phyloP scores from a whole-genome alignment of 1,140 invertebrate genomes.

The Copidosoma floridanum region DNA sequence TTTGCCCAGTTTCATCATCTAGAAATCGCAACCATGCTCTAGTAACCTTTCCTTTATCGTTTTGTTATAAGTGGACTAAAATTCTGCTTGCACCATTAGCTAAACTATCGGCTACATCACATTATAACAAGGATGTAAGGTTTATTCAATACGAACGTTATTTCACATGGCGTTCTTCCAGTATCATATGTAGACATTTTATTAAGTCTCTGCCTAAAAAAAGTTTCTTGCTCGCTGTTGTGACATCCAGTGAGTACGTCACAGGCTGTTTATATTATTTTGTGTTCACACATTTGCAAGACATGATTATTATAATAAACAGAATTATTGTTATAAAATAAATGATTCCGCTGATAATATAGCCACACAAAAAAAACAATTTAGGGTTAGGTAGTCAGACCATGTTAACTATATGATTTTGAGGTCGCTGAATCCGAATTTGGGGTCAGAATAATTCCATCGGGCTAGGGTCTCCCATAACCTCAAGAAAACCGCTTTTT shows the following conservation, averaged over 20 bases:
- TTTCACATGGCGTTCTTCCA: conserved; percentile 42
- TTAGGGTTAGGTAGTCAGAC: no score
- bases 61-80: conserved; percentile 37
- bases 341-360: conserved; percentile 28
- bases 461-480: no score
- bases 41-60: conserved; percentile 28
- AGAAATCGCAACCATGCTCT: conserved; percentile 30
- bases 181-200: conserved; percentile 41
- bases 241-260: no score
- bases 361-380: no score
- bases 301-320: conserved; percentile 31
- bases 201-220: conserved; percentile 34
- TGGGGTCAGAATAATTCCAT: no score
- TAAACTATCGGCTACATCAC: conserved; percentile 41
- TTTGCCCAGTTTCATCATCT: conserved; percentile 25
- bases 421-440: no score
- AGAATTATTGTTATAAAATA: conserved; percentile 28
- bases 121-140: conserved; percentile 46
- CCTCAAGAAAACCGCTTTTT: no score
- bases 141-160: conserved; percentile 34
- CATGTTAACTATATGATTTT: no score
- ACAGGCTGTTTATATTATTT: background rate
- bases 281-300: conserved; percentile 31
- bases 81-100: conserved; percentile 43
- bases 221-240: background rate